These are phyloP conservation scores for Sus cebifrons DNA, from an alignment of 2,797 vertebrate species.

Conservation along the genomic window DNA sequence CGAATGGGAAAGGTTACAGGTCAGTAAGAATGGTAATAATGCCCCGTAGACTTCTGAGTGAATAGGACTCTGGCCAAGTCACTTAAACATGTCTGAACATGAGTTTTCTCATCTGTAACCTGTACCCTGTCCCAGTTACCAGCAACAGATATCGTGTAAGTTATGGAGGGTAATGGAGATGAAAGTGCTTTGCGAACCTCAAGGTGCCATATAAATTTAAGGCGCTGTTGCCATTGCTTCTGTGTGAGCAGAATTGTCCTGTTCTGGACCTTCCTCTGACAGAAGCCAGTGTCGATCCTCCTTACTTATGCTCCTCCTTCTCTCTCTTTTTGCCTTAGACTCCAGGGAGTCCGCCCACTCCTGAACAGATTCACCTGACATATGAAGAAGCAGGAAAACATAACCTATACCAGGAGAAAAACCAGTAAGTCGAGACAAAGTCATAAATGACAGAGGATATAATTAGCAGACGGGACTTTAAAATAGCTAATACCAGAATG, in stretches of 20 bases:
- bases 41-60: neutral
- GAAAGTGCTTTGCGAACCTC: neutral
- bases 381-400: neutral
- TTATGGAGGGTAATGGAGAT: neutral
- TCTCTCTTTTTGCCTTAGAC: neutral
- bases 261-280: neutral
- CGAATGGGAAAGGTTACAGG: neutral
- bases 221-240: neutral
- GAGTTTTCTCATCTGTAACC: neutral
- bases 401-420: neutral
- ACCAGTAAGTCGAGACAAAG: neutral
- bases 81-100: neutral
- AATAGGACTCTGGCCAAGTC: neutral
- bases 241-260: neutral
- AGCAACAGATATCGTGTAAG: neutral
- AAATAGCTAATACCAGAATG: neutral
- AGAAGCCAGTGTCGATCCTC: neutral
- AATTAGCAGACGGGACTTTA: neutral
- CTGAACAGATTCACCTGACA: neutral
- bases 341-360: neutral
- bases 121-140: neutral
- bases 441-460: neutral
- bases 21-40: conserved; percentile 5
- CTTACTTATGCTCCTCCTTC: neutral
- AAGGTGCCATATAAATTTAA: neutral